Percentiles rank a stretch among this genome's conserved stretches.
These are phyloP conservation scores for Cremastinae sp. DNA, from an alignment of 2,888 invertebrate genomes.

Conservation along the genomic window DNA sequence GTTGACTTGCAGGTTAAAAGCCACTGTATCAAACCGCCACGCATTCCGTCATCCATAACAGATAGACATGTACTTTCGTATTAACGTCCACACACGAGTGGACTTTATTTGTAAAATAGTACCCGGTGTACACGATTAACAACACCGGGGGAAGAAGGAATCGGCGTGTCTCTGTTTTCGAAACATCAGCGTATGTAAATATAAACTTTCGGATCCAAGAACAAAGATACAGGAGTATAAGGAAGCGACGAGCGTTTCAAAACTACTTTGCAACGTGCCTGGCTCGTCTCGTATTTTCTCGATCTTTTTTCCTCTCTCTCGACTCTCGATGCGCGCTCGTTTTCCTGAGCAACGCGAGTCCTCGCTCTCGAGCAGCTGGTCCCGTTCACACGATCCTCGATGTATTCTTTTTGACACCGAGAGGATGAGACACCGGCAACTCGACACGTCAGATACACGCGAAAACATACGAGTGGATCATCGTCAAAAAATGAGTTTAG, in stretches of 20 bases:
- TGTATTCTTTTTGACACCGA: constrained; percentile 29
- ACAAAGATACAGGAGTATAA: constrained; percentile 17
- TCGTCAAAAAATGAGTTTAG: too few species aligned
- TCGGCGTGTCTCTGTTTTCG: constrained; percentile 50
- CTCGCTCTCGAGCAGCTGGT: constrained; percentile 54
- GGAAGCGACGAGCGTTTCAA: constrained; percentile 26
- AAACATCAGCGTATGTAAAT: constrained; percentile 51
- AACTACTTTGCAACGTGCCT: constrained; percentile 33
- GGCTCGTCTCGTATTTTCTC: not conserved
- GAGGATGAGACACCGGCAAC: constrained; percentile 42
- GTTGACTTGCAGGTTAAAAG: constrained; percentile 33
- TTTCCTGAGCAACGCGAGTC: constrained; percentile 39
- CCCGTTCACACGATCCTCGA: constrained; percentile 60
- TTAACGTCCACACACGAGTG: constrained; percentile 39
- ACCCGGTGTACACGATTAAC: constrained; percentile 51
- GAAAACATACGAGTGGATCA: constrained; percentile 44
- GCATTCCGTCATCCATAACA: constrained; percentile 46
- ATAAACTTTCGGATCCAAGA: constrained; percentile 28
- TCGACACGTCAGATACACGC: constrained; percentile 52
- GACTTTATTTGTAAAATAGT: constrained; percentile 57
- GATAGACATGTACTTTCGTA: not conserved
- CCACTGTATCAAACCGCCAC: constrained; percentile 43
- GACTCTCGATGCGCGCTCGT: not conserved
- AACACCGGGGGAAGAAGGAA: constrained; percentile 10
- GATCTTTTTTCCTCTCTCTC: constrained; percentile 15